Evolutionary conservation across 1,140 invertebrate species (phyloP), one percentile per base, ranked within the genome.

Genomic region (Brachionus plicatilis): DNA sequence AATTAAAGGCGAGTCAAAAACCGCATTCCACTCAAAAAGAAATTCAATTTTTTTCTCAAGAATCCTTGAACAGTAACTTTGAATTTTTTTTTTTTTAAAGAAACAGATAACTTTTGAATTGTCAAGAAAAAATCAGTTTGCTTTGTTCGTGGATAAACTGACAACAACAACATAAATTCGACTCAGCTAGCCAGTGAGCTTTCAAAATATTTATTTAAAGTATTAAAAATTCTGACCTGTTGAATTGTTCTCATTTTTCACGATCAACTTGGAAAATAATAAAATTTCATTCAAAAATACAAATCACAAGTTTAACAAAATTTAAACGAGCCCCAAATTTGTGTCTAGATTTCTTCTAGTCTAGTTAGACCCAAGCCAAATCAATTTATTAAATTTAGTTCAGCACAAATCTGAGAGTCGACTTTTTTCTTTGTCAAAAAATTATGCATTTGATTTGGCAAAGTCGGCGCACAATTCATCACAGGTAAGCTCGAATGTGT

Each of bases 191-290:
- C 17, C 53, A 60, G 53, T 45, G 41, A 72, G 68, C 68, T 72
- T 43, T 72, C 33, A 41, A 72, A 72, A 72, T 72, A 72, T 72
- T 72, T 72, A 72, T 72, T 72, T 72, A 24, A 20, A 72, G 68
- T 72, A 72, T 72, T 72, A 72, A 72, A 37, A 72, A 72, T 72
- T 72, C 41, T 72, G 68, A 72, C 68, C 68, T 20, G 68, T 43
- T 72, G 68, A 43, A 43, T 72, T 72, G 53, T 60, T 60, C 53
- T 60, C 53, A 60, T 60, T 60, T 60, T 60, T 60, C 53, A 20
- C n/a, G n/a, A 60, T 60, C 6, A 60, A 60, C 53, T 60, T 60
- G 8, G 20, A 60, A 60, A 24, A 60, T 60, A 60, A 24, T 60
- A 60, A 60, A 60, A 60, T 60, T 60, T 60, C 53, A 60, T 60